Evolutionary conservation across 2,797 vertebrate species (phyloP).

Genomic region (Chelon labrosus): DNA sequence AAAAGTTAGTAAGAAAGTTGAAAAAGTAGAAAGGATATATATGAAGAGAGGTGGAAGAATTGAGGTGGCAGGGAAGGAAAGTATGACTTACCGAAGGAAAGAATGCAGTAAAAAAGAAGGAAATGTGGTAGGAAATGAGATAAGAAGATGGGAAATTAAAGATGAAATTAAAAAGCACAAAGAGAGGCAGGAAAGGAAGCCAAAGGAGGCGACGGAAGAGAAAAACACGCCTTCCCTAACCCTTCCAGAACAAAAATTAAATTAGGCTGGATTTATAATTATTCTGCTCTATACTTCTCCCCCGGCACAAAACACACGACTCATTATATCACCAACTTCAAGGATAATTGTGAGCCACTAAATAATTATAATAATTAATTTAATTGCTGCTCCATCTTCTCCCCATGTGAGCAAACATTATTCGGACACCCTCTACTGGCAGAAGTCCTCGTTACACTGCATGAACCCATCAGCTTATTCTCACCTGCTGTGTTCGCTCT

Average conservation of each 20-base stretch:
- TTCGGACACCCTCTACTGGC: slow-evolving; percentile 34
- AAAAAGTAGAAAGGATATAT: no score
- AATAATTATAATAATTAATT: slow-evolving; percentile 26
- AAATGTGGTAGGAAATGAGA: not conserved
- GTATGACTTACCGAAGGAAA: not conserved
- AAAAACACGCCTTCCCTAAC: slow-evolving; percentile 1
- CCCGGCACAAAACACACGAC: slow-evolving; percentile 21
- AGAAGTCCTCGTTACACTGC: not conserved
- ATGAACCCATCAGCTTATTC: not conserved
- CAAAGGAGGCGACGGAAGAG: not conserved
- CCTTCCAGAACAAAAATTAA: slow-evolving; percentile 3
- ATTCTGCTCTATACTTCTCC: slow-evolving; percentile 5
- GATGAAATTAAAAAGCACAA: no score
- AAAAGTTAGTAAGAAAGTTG: no score
- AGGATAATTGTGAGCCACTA: slow-evolving; percentile 20
- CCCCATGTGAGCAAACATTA: not conserved
- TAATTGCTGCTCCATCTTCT: slow-evolving; percentile 9
- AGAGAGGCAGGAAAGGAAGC: not conserved
- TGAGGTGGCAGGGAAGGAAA: no score
- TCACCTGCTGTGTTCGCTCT: not conserved
- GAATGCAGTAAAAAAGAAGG: not conserved
- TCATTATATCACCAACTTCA: not conserved
- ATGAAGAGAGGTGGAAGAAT: no score
- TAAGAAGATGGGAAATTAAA: not conserved
- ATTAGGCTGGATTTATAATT: slow-evolving; percentile 26